Conservation (phyloP, 2,888 invertebrate genomes). For the Craniophora ligustri region DNA sequence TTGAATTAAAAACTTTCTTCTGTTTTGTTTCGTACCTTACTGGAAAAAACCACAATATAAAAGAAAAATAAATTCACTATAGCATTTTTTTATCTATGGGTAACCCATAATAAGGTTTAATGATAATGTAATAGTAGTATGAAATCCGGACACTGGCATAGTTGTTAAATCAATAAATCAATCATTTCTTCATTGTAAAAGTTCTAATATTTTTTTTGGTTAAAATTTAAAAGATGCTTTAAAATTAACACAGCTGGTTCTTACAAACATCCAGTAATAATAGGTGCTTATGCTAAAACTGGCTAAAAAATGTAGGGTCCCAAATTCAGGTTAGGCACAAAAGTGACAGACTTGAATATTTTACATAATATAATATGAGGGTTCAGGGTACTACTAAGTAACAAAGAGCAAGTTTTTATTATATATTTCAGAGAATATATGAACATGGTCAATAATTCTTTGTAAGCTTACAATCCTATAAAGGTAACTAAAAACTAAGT, state of each 20-base stretch:
- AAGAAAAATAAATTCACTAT: background rate
- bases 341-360: background rate
- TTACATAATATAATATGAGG: background rate
- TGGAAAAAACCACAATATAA: background rate
- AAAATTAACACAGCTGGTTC: conserved; percentile 3
- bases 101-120: background rate
- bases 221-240: no score
- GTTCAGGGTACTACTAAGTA: background rate
- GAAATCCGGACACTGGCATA: no score
- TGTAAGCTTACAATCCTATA: no score
- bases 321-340: conserved; percentile 32
- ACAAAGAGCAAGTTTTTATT: background rate
- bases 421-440: conserved; percentile 1
- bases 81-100: background rate
- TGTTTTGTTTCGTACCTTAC: no score
- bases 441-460: no score
- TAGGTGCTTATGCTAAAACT: conserved; percentile 35
- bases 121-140: no score
- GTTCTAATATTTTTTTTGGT: no score
- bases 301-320: conserved; percentile 16
- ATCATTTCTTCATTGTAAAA: no score
- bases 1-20: no score
- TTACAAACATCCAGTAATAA: background rate
- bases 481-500: no score
- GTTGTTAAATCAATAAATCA: background rate